A percentile compares a stretch with the other conserved stretches of the same genome.
These are phyloP conservation scores for Dromas ardeola DNA, from an alignment of 2,113 vertebrate species.

Conservation along the genomic window DNA sequence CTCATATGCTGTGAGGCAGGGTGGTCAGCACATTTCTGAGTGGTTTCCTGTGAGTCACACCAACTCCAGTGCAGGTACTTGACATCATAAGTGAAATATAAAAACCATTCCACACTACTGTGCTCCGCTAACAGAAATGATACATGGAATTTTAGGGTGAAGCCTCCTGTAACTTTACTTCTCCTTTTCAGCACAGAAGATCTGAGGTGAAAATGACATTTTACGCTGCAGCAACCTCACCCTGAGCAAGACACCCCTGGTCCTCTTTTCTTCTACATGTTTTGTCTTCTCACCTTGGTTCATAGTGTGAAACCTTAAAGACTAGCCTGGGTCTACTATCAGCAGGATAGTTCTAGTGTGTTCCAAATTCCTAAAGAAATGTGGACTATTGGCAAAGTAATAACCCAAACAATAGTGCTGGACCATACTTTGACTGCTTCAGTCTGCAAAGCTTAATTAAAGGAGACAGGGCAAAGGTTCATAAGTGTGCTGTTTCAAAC, in stretches of 20 bases:
- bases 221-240: neutral
- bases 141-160: neutral
- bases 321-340: neutral
- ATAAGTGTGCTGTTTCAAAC: neutral
- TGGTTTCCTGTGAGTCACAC: neutral
- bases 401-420: neutral
- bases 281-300: neutral
- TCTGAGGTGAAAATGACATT: neutral
- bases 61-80: neutral
- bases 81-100: neutral
- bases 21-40: neutral
- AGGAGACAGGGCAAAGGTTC: neutral
- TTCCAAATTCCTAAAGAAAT: neutral
- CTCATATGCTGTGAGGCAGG: neutral
- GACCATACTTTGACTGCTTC: neutral
- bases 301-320: neutral
- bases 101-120: neutral
- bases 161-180: neutral
- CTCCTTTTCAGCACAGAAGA: neutral
- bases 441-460: conserved; percentile 8
- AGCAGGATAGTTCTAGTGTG: neutral
- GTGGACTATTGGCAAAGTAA: neutral
- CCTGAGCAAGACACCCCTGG: neutral
- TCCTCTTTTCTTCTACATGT: neutral
- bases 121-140: neutral